These are phyloP conservation scores for Cebidichthys violaceus DNA, from an alignment of 2,113 vertebrate genomes.

Conservation along the genomic window DNA sequence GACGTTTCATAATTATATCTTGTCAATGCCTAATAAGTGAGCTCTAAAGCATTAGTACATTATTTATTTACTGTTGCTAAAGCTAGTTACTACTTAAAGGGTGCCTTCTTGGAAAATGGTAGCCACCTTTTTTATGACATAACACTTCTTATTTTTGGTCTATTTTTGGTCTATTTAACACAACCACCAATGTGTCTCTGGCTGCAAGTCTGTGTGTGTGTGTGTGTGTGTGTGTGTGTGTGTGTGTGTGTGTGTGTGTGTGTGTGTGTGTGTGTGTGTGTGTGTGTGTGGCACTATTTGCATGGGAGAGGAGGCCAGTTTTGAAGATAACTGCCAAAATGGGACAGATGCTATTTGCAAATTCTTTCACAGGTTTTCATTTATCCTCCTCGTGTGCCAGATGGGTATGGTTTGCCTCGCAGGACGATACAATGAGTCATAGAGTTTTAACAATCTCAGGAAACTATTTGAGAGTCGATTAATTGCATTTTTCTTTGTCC, in stretches of 20 bases:
- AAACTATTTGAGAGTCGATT: constrained; percentile 29
- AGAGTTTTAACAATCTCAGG: constrained; percentile 43
- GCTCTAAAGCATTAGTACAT: neutral
- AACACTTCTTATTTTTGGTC: neutral
- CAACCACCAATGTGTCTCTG: neutral
- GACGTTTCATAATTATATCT: too few relatives aligned
- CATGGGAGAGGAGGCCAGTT: neutral
- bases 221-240: too few relatives aligned
- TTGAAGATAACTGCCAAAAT: constrained; percentile 29
- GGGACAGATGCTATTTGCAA: constrained; percentile 30
- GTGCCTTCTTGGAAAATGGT: neutral
- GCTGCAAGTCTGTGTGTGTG: neutral
- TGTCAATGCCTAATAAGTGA: neutral
- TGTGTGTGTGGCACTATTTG: constrained; percentile 6
- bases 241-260: too few relatives aligned
- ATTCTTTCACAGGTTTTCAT: constrained; percentile 23
- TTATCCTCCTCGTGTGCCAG: constrained; percentile 24
- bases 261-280: too few relatives aligned
- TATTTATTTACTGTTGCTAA: neutral
- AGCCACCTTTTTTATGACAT: neutral
- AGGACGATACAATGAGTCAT: constrained; percentile 40
- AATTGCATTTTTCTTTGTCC: constrained; percentile 10
- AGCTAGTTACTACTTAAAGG: neutral
- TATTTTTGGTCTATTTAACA: neutral
- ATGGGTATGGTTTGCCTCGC: constrained; percentile 19